Percentiles rank a stretch among this genome's conserved stretches.
Conservation (phyloP, 1,140 invertebrate genomes). For the Calosoma granatense region DNA sequence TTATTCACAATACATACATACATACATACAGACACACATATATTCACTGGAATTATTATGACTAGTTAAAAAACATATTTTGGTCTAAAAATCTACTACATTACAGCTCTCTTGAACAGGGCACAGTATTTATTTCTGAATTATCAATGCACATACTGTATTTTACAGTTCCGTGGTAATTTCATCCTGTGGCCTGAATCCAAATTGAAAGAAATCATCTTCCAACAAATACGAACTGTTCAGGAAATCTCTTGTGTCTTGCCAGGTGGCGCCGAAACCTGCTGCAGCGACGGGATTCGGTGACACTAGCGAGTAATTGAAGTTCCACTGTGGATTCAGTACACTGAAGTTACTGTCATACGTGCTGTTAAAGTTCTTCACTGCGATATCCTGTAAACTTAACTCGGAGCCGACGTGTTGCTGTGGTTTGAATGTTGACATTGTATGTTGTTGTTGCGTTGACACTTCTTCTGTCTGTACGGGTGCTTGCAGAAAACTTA, state of each 20-base stretch:
- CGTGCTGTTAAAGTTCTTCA: constrained; percentile 27
- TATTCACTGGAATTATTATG: constrained; percentile 12
- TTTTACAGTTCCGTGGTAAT: constrained; percentile 63
- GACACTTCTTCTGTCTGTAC: constrained; percentile 21
- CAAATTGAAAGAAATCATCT: constrained; percentile 61
- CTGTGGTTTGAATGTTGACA: constrained; percentile 46
- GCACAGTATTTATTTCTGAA: no score
- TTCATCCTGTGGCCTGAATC: constrained; percentile 65
- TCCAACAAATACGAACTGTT: constrained; percentile 51
- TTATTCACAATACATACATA: constrained; percentile 11
- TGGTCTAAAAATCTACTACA: constrained; percentile 16
- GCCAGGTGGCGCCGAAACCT: constrained; percentile 40
- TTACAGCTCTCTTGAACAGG: no score
- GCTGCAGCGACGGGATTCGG: constrained; percentile 30
- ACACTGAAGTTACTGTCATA: constrained; percentile 31
- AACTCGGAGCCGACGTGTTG: constrained; percentile 34
- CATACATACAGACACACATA: not conserved
- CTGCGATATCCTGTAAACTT: constrained; percentile 37
- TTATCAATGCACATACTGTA: constrained; percentile 13
- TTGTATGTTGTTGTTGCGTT: constrained; percentile 26
- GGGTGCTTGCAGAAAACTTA: constrained; percentile 52
- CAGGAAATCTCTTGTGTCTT: constrained; percentile 30
- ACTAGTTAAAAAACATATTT: constrained; percentile 23
- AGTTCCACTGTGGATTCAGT: constrained; percentile 46
- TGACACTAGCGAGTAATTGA: constrained; percentile 35